Percentiles rank a stretch among this genome's conserved stretches.
phyloP scores from a whole-genome alignment of 2,888 invertebrate species.

The Lasioglossum leucozonium region DNA sequence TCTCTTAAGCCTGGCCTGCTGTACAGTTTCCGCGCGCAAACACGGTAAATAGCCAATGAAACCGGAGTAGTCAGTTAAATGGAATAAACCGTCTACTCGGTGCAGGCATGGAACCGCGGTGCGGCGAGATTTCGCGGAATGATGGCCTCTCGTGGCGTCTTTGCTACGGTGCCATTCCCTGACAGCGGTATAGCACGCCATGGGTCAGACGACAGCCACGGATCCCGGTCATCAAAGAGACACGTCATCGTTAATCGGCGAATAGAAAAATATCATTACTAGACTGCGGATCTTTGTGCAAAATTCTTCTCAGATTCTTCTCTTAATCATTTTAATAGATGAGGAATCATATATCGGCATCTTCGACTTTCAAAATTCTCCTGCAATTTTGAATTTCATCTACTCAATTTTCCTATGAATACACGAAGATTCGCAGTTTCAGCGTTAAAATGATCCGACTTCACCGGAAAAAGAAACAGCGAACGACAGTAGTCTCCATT shows the following conservation, averaged over 20 bases:
- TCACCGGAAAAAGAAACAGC: background rate
- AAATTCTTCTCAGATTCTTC: too few relatives aligned
- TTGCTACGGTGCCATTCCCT: background rate
- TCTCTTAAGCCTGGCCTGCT: background rate
- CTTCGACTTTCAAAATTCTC: too few relatives aligned
- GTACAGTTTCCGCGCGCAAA: background rate
- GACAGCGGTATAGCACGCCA: background rate
- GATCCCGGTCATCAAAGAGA: background rate
- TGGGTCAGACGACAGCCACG: background rate
- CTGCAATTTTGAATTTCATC: too few relatives aligned
- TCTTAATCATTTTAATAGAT: too few relatives aligned
- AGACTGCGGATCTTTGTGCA: too few relatives aligned
- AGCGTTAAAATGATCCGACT: too few relatives aligned
- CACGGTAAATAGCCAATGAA: conserved; percentile 13
- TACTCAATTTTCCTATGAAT: too few relatives aligned
- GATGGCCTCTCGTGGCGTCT: background rate
- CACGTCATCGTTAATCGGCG: background rate
- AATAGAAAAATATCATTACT: too few relatives aligned
- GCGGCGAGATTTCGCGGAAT: background rate
- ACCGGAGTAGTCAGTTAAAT: background rate
- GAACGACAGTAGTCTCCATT: background rate
- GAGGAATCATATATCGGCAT: too few relatives aligned
- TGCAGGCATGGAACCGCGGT: background rate
- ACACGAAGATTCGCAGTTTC: too few relatives aligned
- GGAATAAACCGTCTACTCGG: conserved; percentile 3